A percentile compares a stretch with the other conserved stretches of the same genome.
These are phyloP conservation scores for Calidris pugnax DNA, from an alignment of 2,113 vertebrate species.

Conservation along the genomic window DNA sequence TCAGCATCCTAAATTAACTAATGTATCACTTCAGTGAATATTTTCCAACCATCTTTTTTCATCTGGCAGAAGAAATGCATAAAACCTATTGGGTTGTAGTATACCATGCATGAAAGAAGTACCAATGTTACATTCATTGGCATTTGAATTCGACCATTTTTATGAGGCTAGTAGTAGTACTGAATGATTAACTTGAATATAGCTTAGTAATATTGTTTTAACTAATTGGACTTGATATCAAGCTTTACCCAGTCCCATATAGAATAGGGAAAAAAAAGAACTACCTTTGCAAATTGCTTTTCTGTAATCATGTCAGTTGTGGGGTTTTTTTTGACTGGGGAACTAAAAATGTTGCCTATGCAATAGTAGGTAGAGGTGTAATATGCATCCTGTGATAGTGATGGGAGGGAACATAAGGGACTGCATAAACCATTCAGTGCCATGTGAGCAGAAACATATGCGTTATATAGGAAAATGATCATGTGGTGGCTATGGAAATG, in stretches of 20 bases:
- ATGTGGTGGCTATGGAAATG: background rate
- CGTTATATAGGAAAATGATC: background rate
- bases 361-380: background rate
- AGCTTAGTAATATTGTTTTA: background rate
- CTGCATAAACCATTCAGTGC: background rate
- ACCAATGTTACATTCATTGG: background rate
- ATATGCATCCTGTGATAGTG: background rate
- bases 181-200: background rate
- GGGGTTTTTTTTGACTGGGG: accelerated
- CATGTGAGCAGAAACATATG: background rate
- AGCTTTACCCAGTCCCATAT: background rate
- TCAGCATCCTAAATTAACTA: background rate
- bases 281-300: background rate
- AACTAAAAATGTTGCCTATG: background rate
- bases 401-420: background rate
- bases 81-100: background rate
- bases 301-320: background rate
- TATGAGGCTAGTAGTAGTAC: background rate
- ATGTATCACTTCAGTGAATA: background rate
- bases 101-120: background rate
- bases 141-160: background rate
- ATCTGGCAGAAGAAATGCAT: background rate
- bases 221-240: background rate
- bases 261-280: background rate
- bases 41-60: background rate